Evolutionary conservation across 1,140 invertebrate species (phyloP), one percentile per base, ranked within the genome.

Genomic region (Drosophila ironensis): DNA sequence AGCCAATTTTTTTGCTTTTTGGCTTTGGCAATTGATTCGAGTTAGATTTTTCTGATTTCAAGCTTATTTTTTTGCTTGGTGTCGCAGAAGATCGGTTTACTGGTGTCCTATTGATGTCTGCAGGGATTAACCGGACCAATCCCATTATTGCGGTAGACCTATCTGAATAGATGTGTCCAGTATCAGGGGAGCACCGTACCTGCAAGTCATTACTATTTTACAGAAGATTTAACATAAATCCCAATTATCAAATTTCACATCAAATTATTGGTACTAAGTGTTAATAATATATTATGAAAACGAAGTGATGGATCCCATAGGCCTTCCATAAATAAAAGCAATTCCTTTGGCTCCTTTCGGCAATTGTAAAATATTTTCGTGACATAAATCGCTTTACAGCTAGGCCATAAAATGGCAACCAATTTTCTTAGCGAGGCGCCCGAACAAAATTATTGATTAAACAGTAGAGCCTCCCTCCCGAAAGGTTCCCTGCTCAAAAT

Each of bases 21-120:
- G 69, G 54, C 64, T 69, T 71, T 54, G 72, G 38, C 76, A 74
- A 80, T 74, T 67, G 75, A 81, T 75, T 80, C 57, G 35, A 70
- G 52, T 67, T 72, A 28, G 51, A 60, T 57, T 76, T 27, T 20
- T 30, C 24, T 44, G 33, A 24, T 60, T 60, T 59, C n/a, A n/a
- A n/a, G n/a, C n/a, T n/a, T 50, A 28, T 5, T 1, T 2, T 17
- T 2, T 11, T 33, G 30, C 7, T 17, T 51, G 25, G 19, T 30
- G 59, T 47, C 59, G 27, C 37, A 41, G 51, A 25, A 24, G 56
- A 60, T 60, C 51, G 56, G 14, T 57, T 60, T 60, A 61, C 24
- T 42, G 35, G 41, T 68, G 53, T 38, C 4, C 56, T 33, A 40
- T 11, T 41, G 19, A 16, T 14, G 24, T 38, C 57, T 27, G 27